Conservation (phyloP, 2,888 invertebrate species). For the Oscheius myriophilus region DNA sequence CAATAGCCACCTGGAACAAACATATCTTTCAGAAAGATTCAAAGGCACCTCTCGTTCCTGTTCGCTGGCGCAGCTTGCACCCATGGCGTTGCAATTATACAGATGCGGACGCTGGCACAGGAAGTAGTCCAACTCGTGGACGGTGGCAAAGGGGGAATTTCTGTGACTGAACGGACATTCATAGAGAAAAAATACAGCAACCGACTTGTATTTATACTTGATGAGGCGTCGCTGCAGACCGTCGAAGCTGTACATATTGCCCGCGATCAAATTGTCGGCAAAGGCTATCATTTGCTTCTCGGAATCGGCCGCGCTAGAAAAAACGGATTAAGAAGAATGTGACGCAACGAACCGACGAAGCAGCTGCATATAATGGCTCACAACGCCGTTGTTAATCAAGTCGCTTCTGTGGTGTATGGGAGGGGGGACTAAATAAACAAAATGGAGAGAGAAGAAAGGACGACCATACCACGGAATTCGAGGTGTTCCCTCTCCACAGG, state of each 20-base stretch:
- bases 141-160: constrained; percentile 15
- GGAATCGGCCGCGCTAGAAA: constrained; percentile 15
- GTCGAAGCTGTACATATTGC: constrained; percentile 15
- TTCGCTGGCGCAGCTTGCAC: constrained; percentile 2
- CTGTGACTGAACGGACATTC: constrained; percentile 4
- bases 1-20: constrained; percentile 10
- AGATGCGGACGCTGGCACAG: constrained; percentile 20
- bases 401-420: too few species aligned
- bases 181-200: background rate
- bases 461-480: too few species aligned
- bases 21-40: too few species aligned
- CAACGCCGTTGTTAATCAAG: too few species aligned
- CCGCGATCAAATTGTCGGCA: constrained; percentile 18
- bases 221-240: constrained; percentile 7
- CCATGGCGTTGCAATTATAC: background rate
- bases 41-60: constrained; percentile 14
- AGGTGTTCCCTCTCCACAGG: background rate
- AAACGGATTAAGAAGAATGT: background rate
- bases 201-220: constrained; percentile 3
- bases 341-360: constrained; percentile 8
- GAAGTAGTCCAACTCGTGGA: constrained; percentile 16
- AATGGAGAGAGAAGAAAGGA: too few species aligned
- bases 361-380: background rate
- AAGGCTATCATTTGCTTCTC: constrained; percentile 13
- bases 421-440: too few species aligned